Evolutionary conservation across 2,888 invertebrate species (phyloP).

Genomic region (Eupithecia inturbata): DNA sequence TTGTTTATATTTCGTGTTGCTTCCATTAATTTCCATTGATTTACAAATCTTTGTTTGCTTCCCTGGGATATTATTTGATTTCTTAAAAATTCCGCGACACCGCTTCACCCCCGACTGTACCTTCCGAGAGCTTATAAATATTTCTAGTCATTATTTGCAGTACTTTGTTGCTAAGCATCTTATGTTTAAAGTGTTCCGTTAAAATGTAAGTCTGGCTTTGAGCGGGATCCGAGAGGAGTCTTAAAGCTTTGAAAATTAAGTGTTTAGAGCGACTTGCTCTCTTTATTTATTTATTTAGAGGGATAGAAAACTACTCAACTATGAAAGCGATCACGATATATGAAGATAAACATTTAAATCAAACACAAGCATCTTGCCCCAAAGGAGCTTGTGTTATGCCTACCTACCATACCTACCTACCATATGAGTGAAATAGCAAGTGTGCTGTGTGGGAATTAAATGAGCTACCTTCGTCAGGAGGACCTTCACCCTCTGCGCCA

Average conservation of each 20-base stretch:
- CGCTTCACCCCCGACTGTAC: constrained; percentile 18
- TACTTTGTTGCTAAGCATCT: constrained; percentile 31
- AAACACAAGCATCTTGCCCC: too few relatives aligned
- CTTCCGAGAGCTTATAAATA: constrained; percentile 28
- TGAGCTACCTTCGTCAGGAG: too few relatives aligned
- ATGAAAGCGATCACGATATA: not conserved
- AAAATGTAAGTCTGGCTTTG: constrained; percentile 22
- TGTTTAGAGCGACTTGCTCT: not conserved
- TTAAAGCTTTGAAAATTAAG: not conserved
- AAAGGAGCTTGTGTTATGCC: too few relatives aligned
- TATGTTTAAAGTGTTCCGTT: constrained; percentile 26
- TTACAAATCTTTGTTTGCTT: too few relatives aligned
- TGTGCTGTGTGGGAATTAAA: too few relatives aligned
- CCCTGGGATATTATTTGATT: too few relatives aligned
- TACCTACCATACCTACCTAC: too few relatives aligned
- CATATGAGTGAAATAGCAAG: too few relatives aligned
- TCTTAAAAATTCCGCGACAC: not conserved
- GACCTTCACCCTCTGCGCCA: too few relatives aligned
- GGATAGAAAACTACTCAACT: not conserved
- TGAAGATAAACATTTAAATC: not conserved
- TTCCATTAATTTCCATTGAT: too few relatives aligned
- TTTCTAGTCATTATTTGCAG: constrained; percentile 29
- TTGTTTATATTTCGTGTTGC: too few relatives aligned
- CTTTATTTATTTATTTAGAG: not conserved
- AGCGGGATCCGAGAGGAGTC: not conserved